Percentiles rank a stretch among this genome's conserved stretches.
phyloP scores from a whole-genome alignment of 1,140 invertebrate genomes.

The Heliconius hewitsoni region DNA sequence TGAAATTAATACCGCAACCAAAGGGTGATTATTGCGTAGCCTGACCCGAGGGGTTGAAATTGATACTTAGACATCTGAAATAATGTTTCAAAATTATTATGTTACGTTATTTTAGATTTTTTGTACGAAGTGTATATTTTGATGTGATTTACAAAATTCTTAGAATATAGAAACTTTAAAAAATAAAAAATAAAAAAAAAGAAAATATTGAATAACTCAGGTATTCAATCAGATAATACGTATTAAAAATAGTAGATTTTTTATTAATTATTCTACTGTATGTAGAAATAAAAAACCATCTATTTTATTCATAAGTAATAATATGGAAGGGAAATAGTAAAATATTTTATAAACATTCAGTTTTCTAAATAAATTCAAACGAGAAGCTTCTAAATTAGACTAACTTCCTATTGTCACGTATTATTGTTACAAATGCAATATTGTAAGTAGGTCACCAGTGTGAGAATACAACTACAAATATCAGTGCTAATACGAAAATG shows the following conservation, averaged over 20 bases:
- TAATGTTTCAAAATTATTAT: neutral
- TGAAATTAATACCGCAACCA: conserved; percentile 9
- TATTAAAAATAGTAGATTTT: no score
- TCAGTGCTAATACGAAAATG: no score
- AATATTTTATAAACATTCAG: neutral
- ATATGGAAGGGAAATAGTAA: no score
- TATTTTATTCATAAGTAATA: neutral
- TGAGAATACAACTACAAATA: no score
- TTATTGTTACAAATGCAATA: neutral
- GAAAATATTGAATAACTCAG: no score
- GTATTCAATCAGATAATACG: no score
- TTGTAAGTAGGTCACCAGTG: neutral
- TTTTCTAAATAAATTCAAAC: neutral
- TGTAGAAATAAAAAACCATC: neutral
- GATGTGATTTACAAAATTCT: no score
- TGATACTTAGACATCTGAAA: conserved; percentile 3
- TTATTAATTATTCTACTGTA: no score
- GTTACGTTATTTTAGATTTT: neutral
- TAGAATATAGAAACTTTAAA: no score
- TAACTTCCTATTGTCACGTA: neutral
- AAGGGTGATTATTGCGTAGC: conserved; percentile 12
- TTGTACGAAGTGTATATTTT: neutral
- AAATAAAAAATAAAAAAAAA: no score
- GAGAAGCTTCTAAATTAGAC: neutral
- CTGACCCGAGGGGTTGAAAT: neutral